These are phyloP conservation scores for Oscheius sp. DNA, from an alignment of 2,888 invertebrate genomes.

Conservation along the genomic window DNA sequence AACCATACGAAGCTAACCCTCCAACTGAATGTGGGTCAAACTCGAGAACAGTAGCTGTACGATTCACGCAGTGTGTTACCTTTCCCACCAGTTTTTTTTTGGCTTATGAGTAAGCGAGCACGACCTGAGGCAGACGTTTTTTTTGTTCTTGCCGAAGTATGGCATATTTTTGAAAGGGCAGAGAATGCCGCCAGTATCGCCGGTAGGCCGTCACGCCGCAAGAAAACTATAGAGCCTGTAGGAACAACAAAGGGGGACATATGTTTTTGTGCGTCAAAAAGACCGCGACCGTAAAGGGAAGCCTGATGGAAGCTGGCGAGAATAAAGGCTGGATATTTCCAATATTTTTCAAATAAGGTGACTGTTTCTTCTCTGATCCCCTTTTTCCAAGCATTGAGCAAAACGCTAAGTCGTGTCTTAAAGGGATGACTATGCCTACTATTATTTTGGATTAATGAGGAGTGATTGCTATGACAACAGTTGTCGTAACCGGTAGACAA, in stretches of 20 bases:
- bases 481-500: no score
- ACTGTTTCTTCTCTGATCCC: no score
- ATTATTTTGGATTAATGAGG: no score
- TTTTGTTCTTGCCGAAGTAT: neutral
- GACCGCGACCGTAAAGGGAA: neutral
- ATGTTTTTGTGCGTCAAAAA: slow-evolving; percentile 25
- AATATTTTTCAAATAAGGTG: neutral
- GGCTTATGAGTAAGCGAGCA: neutral
- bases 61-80: slow-evolving; percentile 2
- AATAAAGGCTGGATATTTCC: neutral
- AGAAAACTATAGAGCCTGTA: slow-evolving; percentile 16
- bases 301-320: neutral
- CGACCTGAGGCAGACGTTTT: neutral
- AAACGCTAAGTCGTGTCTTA: no score
- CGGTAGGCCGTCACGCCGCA: neutral
- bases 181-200: neutral
- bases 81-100: slow-evolving; percentile 5
- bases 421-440: no score
- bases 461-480: no score
- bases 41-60: neutral
- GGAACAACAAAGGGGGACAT: slow-evolving; percentile 17
- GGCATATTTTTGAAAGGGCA: neutral
- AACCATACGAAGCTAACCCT: slow-evolving; percentile 1
- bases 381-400: no score
- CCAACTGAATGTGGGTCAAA: neutral